A percentile compares a stretch with the other conserved stretches of the same genome.
phyloP scores from a whole-genome alignment of 2,797 vertebrate genomes.

The Sebastes steindachneri region DNA sequence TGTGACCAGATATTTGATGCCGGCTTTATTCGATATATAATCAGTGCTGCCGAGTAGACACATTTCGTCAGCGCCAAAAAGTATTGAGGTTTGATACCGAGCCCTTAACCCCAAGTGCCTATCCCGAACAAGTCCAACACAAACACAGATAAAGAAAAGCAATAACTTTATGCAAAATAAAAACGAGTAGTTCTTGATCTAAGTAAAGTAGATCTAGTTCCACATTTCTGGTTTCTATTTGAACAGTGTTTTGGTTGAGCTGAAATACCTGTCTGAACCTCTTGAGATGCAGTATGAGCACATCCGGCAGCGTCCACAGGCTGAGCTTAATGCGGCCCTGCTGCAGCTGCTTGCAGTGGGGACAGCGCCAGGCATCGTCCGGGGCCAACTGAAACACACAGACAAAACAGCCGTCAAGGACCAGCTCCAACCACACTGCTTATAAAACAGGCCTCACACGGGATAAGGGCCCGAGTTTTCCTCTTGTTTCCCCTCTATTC shows the following conservation, averaged over 20 bases:
- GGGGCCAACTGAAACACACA: constrained; percentile 90
- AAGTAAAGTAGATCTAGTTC: neutral
- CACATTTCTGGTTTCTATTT: neutral
- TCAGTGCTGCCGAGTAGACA: neutral
- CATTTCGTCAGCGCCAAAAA: too few relatives aligned
- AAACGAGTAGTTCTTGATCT: neutral
- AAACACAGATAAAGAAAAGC: neutral
- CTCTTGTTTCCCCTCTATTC: constrained; percentile 13
- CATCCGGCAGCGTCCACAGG: constrained; percentile 97
- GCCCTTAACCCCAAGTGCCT: neutral
- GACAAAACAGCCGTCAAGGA: constrained; percentile 52
- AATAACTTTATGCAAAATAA: neutral
- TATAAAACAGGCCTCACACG: constrained; percentile 55
- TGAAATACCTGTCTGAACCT: constrained; percentile 93
- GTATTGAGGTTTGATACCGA: neutral
- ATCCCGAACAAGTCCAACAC: neutral
- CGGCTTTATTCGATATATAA: neutral
- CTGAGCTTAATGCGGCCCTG: constrained; percentile 99
- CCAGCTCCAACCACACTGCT: constrained; percentile 55
- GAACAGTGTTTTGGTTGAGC: neutral
- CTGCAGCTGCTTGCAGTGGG: constrained; percentile 98
- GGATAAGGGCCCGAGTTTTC: constrained; percentile 26
- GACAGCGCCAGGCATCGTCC: constrained; percentile 98
- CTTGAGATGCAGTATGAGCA: constrained; percentile 98
- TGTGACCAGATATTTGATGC: neutral